Conservation (phyloP, 2,888 invertebrate species). For the Drosophila histrio region DNA sequence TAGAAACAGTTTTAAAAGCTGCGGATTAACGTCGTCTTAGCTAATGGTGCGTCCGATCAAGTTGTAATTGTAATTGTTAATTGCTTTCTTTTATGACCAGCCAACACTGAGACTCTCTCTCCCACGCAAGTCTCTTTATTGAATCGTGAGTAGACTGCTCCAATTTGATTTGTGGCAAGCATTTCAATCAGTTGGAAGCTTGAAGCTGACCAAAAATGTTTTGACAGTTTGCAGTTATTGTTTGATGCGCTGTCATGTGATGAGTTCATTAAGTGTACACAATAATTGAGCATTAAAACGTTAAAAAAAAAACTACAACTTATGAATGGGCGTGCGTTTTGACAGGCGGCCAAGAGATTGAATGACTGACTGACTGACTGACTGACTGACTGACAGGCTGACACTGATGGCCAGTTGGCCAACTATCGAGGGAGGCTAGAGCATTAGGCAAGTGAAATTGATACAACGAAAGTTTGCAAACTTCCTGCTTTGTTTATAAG, state of each 20-base stretch:
- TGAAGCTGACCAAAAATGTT: constrained; percentile 63
- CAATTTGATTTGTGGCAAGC: constrained; percentile 67
- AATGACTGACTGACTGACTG: constrained; percentile 10
- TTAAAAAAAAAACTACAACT: constrained; percentile 30
- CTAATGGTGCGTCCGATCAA: constrained; percentile 61
- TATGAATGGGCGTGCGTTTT: constrained; percentile 76
- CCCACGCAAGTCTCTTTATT: constrained; percentile 57
- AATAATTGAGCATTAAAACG: constrained; percentile 79
- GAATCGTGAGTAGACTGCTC: constrained; percentile 49
- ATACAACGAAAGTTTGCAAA: constrained; percentile 71
- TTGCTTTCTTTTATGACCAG: constrained; percentile 71
- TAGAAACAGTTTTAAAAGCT: constrained; percentile 47
- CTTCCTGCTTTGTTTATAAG: constrained; percentile 65
- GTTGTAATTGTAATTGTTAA: constrained; percentile 66
- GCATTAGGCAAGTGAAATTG: constrained; percentile 67
- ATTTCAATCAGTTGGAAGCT: constrained; percentile 31
- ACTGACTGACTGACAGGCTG: constrained; percentile 47
- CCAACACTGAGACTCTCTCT: constrained; percentile 15
- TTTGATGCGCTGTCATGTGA: constrained; percentile 80
- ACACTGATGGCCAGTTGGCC: constrained; percentile 53
- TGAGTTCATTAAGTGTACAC: constrained; percentile 81
- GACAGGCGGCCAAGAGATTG: constrained; percentile 49
- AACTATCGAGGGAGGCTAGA: constrained; percentile 15
- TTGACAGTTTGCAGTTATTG: constrained; percentile 81
- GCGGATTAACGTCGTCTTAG: constrained; percentile 76